A percentile compares a stretch with the other conserved stretches of the same genome.
Conservation (phyloP, 2,797 vertebrate species). For the Mormyrops boulengeri region DNA sequence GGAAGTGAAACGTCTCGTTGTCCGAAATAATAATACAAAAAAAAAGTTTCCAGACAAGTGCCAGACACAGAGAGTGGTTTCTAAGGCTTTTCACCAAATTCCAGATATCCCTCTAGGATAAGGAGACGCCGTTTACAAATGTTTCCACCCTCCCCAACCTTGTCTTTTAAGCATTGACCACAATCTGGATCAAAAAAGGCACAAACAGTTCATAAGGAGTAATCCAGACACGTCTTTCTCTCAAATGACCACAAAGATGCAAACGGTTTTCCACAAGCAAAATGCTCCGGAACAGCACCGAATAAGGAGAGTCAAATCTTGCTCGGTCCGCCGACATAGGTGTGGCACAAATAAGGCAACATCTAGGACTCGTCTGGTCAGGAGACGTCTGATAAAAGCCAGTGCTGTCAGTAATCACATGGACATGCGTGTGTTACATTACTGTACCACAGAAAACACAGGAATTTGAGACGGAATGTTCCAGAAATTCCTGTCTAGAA, state of each 20-base stretch:
- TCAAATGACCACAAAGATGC: background rate
- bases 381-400: background rate
- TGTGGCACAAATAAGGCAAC: background rate
- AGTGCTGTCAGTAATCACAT: background rate
- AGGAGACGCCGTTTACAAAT: background rate
- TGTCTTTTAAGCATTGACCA: background rate
- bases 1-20: background rate
- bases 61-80: background rate
- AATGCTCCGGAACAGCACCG: background rate
- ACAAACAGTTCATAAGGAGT: background rate
- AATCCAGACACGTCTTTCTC: background rate
- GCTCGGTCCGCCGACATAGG: background rate
- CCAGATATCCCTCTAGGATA: slow-evolving; percentile 5
- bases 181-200: background rate
- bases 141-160: background rate
- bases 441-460: background rate
- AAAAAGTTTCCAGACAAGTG: background rate
- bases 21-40: background rate
- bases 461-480: background rate
- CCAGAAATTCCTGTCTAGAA: background rate
- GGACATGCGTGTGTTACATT: background rate
- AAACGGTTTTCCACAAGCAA: background rate
- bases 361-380: background rate
- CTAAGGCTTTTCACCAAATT: background rate
- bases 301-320: background rate